Percentiles rank a stretch among this genome's conserved stretches.
These are phyloP conservation scores for Anorthoa munda DNA, from an alignment of 2,888 invertebrate species.

Conservation along the genomic window DNA sequence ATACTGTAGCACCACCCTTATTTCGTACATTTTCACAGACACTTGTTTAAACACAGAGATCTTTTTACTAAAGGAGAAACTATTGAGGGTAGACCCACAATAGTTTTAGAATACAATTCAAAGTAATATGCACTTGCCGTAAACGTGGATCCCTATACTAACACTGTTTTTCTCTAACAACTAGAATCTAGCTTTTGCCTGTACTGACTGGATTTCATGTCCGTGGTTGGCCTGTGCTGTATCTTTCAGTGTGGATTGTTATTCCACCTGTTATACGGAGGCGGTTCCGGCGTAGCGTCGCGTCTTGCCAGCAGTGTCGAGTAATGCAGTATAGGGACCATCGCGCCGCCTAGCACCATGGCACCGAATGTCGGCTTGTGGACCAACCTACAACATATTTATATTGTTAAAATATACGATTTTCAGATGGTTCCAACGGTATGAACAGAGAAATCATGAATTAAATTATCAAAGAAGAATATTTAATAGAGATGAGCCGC, in stretches of 20 bases:
- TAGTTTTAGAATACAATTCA: no score
- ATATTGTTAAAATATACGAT: not conserved
- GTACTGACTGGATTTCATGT: not conserved
- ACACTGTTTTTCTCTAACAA: not conserved
- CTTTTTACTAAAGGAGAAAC: no score
- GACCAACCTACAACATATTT: slow-evolving; percentile 75
- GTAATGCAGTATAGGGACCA: slow-evolving; percentile 83
- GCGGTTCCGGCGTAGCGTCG: slow-evolving; percentile 68
- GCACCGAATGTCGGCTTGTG: slow-evolving; percentile 84
- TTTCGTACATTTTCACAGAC: no score
- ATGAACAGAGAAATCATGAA: not conserved
- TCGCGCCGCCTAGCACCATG: slow-evolving; percentile 77
- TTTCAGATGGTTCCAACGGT: not conserved
- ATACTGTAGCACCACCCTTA: no score
- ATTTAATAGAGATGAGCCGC: not conserved
- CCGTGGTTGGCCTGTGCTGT: not conserved
- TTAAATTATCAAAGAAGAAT: not conserved
- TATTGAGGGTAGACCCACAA: no score
- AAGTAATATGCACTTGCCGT: not conserved
- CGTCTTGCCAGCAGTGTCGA: slow-evolving; percentile 80
- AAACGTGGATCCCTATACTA: not conserved
- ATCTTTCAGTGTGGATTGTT: slow-evolving; percentile 74
- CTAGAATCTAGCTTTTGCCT: not conserved
- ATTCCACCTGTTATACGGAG: slow-evolving; percentile 75
- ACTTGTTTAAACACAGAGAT: no score